Percentiles rank a stretch among this genome's conserved stretches.
Evolutionary conservation across 2,113 vertebrate species (phyloP).

Genomic region (Dromaius novaehollandiae): DNA sequence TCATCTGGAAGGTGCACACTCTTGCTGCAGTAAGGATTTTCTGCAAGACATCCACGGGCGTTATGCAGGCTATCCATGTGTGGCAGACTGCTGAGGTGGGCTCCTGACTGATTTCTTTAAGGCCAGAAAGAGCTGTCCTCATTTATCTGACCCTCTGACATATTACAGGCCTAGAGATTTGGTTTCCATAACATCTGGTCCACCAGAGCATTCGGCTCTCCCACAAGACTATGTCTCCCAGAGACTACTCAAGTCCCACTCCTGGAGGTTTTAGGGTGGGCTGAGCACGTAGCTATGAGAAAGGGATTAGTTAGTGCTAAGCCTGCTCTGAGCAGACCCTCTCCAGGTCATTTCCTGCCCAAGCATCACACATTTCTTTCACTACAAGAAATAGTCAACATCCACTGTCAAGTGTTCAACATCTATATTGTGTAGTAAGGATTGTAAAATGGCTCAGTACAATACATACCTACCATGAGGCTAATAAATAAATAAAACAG

Average conservation of each 20-base stretch:
- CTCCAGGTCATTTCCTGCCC: background rate
- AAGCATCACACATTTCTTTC: background rate
- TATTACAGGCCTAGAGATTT: background rate
- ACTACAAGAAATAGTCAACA: background rate
- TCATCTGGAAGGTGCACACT: background rate
- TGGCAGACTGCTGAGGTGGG: background rate
- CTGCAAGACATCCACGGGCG: rapidly evolving
- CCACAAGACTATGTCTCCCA: background rate
- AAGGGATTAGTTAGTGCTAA: background rate
- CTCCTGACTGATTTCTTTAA: background rate
- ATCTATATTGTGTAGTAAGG: background rate
- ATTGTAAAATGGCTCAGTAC: background rate
- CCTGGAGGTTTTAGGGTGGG: background rate
- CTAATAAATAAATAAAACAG: background rate
- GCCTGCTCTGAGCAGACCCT: background rate
- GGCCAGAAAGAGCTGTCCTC: background rate
- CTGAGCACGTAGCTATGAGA: background rate
- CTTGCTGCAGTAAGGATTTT: background rate
- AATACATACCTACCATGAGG: background rate
- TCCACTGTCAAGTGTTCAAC: background rate
- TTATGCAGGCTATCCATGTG: background rate
- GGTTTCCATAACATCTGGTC: background rate
- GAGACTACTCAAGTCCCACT: background rate
- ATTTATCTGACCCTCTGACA: background rate
- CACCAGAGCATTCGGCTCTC: background rate